Conservation (phyloP, 2,888 invertebrate species). For the Diplazon laetatorius region DNA sequence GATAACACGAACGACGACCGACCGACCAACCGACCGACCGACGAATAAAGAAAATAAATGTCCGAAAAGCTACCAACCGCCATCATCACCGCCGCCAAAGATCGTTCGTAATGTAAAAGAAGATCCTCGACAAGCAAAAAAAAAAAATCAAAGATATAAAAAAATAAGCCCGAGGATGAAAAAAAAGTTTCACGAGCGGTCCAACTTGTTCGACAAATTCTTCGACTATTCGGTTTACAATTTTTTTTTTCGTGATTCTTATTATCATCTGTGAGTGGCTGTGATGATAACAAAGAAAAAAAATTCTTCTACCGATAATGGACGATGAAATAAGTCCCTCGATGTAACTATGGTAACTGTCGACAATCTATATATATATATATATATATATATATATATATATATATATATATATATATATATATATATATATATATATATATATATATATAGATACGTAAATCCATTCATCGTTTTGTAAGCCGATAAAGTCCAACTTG, state of each 20-base stretch:
- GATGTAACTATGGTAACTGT: no score
- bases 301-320: neutral
- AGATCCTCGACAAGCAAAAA: no score
- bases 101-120: no score
- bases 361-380: no score
- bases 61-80: neutral
- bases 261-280: neutral
- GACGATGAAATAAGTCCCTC: no score
- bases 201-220: conserved; percentile 29
- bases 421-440: no score
- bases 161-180: neutral
- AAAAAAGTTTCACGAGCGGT: neutral
- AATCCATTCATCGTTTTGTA: conserved; percentile 55
- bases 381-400: no score
- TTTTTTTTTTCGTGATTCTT: neutral
- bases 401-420: no score
- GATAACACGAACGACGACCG: no score
- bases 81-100: neutral
- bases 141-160: neutral
- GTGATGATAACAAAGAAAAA: neutral
- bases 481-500: conserved; percentile 26
- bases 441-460: neutral
- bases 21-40: no score
- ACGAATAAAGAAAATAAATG: conserved; percentile 34
- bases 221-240: neutral